phyloP scores from a whole-genome alignment of 2,888 invertebrate species.

The Xestia ashworthii region DNA sequence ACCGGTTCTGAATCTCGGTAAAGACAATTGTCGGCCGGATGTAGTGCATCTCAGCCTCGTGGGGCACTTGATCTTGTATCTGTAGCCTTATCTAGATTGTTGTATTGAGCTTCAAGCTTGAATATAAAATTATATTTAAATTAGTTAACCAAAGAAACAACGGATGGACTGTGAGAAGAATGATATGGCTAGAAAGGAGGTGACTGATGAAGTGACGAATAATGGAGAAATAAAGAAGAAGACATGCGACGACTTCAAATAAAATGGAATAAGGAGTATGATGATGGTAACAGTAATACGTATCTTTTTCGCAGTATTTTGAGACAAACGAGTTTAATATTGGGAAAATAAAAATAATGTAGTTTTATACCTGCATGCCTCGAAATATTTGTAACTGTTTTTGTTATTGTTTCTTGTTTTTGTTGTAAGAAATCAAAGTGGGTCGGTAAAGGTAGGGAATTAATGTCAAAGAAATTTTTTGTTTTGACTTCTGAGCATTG shows the following conservation, averaged over 20 bases:
- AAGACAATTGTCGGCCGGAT: slow-evolving; percentile 82
- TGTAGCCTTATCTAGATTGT: slow-evolving; percentile 59
- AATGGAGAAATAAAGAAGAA: neutral
- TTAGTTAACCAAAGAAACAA: neutral
- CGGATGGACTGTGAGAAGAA: neutral
- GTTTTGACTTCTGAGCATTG: slow-evolving; percentile 13
- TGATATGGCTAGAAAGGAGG: neutral
- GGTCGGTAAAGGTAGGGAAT: slow-evolving; percentile 4
- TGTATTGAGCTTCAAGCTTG: slow-evolving; percentile 48
- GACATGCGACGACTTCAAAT: neutral
- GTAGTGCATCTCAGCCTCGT: slow-evolving; percentile 77
- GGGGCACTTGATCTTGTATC: slow-evolving; percentile 69
- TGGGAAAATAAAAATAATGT: neutral
- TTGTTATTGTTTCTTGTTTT: too few relatives aligned
- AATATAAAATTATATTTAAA: slow-evolving; percentile 38
- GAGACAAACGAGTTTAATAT: neutral
- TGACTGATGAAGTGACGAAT: neutral
- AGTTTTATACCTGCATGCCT: neutral
- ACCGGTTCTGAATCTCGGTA: slow-evolving; percentile 75
- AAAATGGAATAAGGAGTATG: neutral
- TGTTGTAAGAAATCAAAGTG: slow-evolving; percentile 11
- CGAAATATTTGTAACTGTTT: neutral
- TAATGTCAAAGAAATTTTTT: slow-evolving; percentile 30
- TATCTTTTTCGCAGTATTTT: neutral
- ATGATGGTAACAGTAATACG: too few relatives aligned